Evolutionary conservation across 2,797 vertebrate genomes (phyloP), one percentile per base, ranked within the genome.

Genomic region (Setipinna tenuifilis): DNA sequence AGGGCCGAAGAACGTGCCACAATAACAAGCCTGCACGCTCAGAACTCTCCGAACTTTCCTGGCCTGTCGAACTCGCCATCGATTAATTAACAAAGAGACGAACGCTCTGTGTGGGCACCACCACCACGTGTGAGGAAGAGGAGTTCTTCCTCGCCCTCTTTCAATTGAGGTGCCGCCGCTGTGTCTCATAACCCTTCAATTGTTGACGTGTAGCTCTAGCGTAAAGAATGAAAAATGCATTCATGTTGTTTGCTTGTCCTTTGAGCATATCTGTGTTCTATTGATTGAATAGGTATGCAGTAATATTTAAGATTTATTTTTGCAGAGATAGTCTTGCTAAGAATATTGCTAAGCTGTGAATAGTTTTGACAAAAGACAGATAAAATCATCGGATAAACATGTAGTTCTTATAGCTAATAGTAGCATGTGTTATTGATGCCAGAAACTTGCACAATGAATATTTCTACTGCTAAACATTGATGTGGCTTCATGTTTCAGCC

Each of bases 31-130:
- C 7, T 44, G 6, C 17, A 10, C 41, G 17, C 35, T 21, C 31
- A 3, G 50, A 54, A 44, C 71, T 78, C 19, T 44, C 71, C 31
- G 3, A 78, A 78, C 71, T 78, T 78, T 17, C n/a, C 46, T 7
- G 65, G 44, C 71, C 62, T 57, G 17, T 28, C 83, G 16, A 81
- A 23, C 58, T 89, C 91, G 48, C 78, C 65, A 31, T 25, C 59
- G 85, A 90, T 92, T 93, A 91, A 92, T 93, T 87, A 92, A 94
- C 94, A 94, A 95, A 94, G 90, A 87, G 89, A 81, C 88, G 83
- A 65, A 31, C 68, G 75, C 86, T 81, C 89, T 90, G 87, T 90
- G 90, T 88, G 90, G 85, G 71, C 71, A 44, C 71, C 35, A 54
- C 87, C 90, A 94, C 93, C 94, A 95, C 95, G 95, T 95, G 94